Base-by-base conservation (phyloP, 2,113 vertebrate species). In the Gymnarchus niloticus region DNA sequence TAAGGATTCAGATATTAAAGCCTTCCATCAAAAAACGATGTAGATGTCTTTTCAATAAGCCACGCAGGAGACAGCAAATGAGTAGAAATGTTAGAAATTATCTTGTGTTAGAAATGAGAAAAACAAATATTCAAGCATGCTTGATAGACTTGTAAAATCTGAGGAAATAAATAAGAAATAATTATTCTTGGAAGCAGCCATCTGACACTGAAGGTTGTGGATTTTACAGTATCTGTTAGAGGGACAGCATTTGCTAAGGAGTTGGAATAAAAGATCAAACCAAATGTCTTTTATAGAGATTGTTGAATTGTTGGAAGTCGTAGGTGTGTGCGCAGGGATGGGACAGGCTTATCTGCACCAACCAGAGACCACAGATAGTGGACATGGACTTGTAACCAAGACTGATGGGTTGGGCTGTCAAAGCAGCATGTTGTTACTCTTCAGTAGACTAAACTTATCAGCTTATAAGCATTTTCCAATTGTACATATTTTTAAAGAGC, bases 1-100 rank as follows among this genome's bases (percentile, higher is more conserved):
- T 82, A 51, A 82, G 80, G 80, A 54, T 19, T 33, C 49, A 19
- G 80, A 82, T 82, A 54, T 82, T 54, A 82, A 82, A 48, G 23
- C 28, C n/a, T 54, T 82, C 48, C 48, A 52, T 82, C 49, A 82
- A 54, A 82, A 54, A 52, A 51, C 51, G 25, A 33, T 54, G 51
- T 54, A 56, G 51, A 6, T 19, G 14, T 51, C 3, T 82, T 9
- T 56, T 54, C 25, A 51, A 33, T 52, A 46, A 28, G 78, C 49
- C 78, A 41, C 8, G 1, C 17, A 56, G 51, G 25, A 33, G 80
- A 82, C 48, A 7, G 51, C 25, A 54, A 25, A 82, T 52, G 48
- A 54, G 49, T 28, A 37, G n/a, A 54, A 51, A 82, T 52, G 80
- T 14, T 54, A n/a, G 80, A 54, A 82, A 82, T 82, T 7, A 82